phyloP scores from a whole-genome alignment of 53 echinoderm and acorn worm genomes.

The Paracentrotus lividus region DNA sequence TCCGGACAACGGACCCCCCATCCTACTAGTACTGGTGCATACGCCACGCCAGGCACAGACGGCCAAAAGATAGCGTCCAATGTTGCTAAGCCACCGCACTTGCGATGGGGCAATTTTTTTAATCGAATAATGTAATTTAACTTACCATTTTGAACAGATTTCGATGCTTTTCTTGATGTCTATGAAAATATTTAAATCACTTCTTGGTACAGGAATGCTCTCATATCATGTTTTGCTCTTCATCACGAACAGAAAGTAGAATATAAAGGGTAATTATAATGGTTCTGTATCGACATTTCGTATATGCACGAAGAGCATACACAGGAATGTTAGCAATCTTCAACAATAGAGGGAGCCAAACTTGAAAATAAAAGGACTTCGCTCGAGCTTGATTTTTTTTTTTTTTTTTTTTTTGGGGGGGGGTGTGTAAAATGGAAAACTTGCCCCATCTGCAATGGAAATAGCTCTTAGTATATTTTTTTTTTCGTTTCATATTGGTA shows the following conservation, averaged over 20 bases:
- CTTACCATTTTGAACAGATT: conserved; percentile 44
- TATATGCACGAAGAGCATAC: background rate
- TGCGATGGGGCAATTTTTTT: background rate
- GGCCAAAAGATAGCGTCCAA: background rate
- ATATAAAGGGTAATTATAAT: background rate
- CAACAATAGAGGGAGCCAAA: conserved; percentile 22
- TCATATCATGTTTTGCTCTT: background rate
- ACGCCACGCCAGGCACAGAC: background rate
- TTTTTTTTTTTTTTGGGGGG: too few species aligned
- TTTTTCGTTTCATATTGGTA: too few species aligned
- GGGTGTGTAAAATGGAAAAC: too few species aligned
- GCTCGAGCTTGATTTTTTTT: too few species aligned
- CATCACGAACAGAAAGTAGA: background rate
- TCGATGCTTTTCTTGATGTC: conserved; percentile 3
- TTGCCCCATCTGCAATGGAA: too few species aligned
- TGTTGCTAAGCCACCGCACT: conserved; percentile 51
- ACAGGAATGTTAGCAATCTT: background rate
- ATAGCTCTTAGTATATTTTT: too few species aligned
- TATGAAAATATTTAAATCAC: background rate
- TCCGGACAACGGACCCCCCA: too few species aligned
- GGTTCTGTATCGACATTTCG: too few species aligned
- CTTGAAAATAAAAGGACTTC: too few species aligned
- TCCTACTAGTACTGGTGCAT: background rate
- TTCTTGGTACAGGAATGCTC: background rate
- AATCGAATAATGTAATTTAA: background rate